Base-by-base conservation (phyloP, 2,888 invertebrate genomes). In the Linnaemya tessellans region DNA sequence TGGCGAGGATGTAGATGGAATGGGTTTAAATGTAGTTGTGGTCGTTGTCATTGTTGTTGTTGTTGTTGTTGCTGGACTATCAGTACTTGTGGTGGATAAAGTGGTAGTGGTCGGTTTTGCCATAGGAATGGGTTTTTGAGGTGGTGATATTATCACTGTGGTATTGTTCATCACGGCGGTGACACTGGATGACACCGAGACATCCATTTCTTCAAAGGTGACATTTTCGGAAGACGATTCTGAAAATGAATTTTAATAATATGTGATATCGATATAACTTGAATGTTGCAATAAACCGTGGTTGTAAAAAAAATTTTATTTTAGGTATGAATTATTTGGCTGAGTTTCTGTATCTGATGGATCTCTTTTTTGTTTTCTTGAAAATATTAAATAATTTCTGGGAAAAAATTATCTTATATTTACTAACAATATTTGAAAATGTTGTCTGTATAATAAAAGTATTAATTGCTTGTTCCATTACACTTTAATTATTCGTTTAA, bases 111-210 rank as follows among this genome's bases (percentile, higher is more conserved):
- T n/a, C 4, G 86, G 80, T 38, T 83, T 73, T 7, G 78, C 58
- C 10, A 70, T 38, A 46, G 25, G 30, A 22, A 84, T 82, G 68
- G 74, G 89, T 84, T 78, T 88, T 82, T 86, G 87, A 73, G 86
- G 89, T 87, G 84, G 79, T 22, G 86, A 43, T 56, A 82, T 82
- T 11, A 80, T 73, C 62, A 78, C 60, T n/a, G 81, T 87, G 13
- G 68, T 67, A 71, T 88, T 88, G 20, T 83, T 84, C 84, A 87
- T 84, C 22, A 86, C 67, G 75, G 88, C 88, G 84, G 91, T 91
- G 30, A 91, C 87, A 83, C 91, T 91, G 43, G 91, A 90, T 62
- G 91, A 88, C 67, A 91, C 89, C 5, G 91, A 91, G 74, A 91
- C 89, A 84, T 90, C 88, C 74, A 91, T 88, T 86, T 90, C 91